phyloP scores from a whole-genome alignment of 2,113 vertebrate species.

The Oryzias curvinotus region DNA sequence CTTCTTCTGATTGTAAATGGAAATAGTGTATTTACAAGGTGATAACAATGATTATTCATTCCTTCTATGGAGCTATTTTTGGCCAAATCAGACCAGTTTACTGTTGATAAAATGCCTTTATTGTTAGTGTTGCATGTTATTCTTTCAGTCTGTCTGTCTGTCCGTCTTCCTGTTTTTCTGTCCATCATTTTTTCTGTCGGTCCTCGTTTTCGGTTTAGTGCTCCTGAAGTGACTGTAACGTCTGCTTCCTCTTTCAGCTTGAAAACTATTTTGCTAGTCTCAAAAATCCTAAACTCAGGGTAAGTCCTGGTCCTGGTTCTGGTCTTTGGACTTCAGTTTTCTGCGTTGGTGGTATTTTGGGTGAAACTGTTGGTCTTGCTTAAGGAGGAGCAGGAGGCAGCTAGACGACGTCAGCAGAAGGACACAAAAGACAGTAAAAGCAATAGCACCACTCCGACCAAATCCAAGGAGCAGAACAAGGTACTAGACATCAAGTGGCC shows the following conservation, averaged over 20 bases:
- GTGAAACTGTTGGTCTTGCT: neutral
- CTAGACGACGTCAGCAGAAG: conserved; percentile 90
- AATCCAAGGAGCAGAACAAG: conserved; percentile 86
- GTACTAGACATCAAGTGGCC: conserved; percentile 42
- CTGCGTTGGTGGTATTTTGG: neutral
- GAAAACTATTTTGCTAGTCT: conserved; percentile 99
- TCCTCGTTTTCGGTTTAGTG: no score
- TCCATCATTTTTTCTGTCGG: no score
- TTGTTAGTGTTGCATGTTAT: no score
- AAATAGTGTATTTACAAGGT: no score
- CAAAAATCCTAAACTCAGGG: conserved; percentile 99
- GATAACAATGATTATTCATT: no score
- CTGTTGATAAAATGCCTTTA: no score
- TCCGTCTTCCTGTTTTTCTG: no score
- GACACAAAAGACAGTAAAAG: conserved; percentile 90
- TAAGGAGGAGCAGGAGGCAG: conserved; percentile 97
- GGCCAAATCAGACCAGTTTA: no score
- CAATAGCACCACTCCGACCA: conserved; percentile 93
- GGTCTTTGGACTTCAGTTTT: neutral
- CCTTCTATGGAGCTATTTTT: no score
- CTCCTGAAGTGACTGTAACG: no score
- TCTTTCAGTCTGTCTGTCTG: no score
- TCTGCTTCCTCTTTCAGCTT: conserved; percentile 84
- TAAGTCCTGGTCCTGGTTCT: conserved; percentile 76
- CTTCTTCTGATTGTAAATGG: no score